Evolutionary conservation across 2,113 vertebrate genomes (phyloP).

Genomic region (Panthera tigris): DNA sequence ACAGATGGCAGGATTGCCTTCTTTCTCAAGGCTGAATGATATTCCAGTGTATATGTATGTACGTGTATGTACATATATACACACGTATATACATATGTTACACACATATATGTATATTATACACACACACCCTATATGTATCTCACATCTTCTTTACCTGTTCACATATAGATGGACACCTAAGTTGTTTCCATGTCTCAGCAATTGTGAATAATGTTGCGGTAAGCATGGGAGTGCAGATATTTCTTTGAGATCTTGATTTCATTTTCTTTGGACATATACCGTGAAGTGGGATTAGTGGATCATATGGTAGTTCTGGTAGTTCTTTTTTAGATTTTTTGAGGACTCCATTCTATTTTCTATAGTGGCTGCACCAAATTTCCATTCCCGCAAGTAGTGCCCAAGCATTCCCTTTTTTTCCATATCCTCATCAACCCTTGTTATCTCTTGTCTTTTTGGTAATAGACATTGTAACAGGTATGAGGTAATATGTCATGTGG

Average conservation of each 20-base stretch:
- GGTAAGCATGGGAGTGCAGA: not conserved
- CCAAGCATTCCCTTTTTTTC: not conserved
- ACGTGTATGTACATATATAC: not conserved
- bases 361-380: not conserved
- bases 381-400: not conserved
- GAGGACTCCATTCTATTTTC: not conserved
- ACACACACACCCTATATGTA: not conserved
- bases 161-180: not conserved
- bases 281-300: not conserved
- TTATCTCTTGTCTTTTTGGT: not conserved
- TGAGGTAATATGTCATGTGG: not conserved
- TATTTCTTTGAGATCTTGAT: not conserved
- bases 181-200: not conserved
- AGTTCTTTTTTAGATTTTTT: not conserved
- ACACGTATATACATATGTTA: not conserved
- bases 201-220: not conserved
- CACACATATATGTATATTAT: not conserved
- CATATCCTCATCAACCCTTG: not conserved
- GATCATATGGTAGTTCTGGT: not conserved
- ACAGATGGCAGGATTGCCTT: not conserved
- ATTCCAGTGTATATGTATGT: not conserved
- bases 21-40: not conserved
- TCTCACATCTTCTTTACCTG: not conserved
- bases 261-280: not conserved
- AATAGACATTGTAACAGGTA: not conserved